Conservation (phyloP, 1,140 invertebrate genomes). For the Procambarus clarkii region DNA sequence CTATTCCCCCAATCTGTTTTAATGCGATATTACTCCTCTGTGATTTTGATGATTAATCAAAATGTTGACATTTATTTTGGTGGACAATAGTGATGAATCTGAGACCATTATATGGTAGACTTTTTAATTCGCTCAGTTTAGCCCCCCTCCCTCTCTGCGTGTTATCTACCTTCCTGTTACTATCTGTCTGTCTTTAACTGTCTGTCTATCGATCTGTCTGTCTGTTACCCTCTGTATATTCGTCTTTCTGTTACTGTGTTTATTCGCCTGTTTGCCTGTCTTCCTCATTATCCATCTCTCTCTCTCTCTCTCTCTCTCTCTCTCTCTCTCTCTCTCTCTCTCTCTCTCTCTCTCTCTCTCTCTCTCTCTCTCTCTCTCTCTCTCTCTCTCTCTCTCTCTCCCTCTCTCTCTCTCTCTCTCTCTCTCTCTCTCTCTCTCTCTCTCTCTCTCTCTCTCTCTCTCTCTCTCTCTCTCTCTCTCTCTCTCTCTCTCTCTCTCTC, state of each 20-base stretch:
- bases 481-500: slow-evolving; percentile 9
- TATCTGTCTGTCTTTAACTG: too few species aligned
- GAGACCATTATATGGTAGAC: too few species aligned
- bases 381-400: background rate
- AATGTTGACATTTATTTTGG: too few species aligned
- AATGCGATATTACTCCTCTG: too few species aligned
- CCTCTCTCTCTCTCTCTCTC: background rate
- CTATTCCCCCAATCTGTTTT: too few species aligned
- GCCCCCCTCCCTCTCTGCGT: too few species aligned
- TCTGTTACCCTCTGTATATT: background rate
- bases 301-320: background rate
- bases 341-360: slow-evolving; percentile 9
- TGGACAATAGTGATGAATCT: too few species aligned
- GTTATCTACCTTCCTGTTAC: too few species aligned
- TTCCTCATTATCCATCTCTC: too few species aligned
- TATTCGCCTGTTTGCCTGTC: background rate
- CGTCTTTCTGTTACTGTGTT: background rate
- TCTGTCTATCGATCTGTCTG: too few species aligned
- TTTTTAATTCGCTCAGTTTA: too few species aligned
- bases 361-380: slow-evolving; percentile 9
- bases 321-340: slow-evolving; percentile 9
- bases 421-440: slow-evolving; percentile 9
- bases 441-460: background rate
- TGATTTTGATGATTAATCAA: too few species aligned
- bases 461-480: background rate